phyloP scores from a whole-genome alignment of 2,888 invertebrate species.

The Diploptera punctata region DNA sequence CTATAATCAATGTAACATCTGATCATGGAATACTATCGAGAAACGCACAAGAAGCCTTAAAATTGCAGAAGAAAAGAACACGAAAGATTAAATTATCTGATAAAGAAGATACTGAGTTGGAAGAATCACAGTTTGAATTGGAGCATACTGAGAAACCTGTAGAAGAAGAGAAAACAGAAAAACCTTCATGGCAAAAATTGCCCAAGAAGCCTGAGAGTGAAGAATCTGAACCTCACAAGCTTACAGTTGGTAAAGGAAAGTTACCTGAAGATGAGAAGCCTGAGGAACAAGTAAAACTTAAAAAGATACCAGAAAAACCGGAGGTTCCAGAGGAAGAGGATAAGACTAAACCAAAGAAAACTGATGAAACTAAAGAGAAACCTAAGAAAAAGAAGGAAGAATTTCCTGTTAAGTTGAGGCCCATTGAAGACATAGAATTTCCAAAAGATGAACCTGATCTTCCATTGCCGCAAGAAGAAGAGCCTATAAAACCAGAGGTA shows the following conservation, averaged over 20 bases:
- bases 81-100: constrained; percentile 57
- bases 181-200: constrained; percentile 50
- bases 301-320: constrained; percentile 58
- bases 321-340: constrained; percentile 47
- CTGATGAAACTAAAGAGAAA: constrained; percentile 36
- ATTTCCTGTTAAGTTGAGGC: not conserved
- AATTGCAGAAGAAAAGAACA: constrained; percentile 47
- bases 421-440: constrained; percentile 18
- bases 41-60: constrained; percentile 49
- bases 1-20: constrained; percentile 48
- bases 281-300: constrained; percentile 57
- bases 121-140: constrained; percentile 44
- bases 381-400: constrained; percentile 37
- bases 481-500: constrained; percentile 43
- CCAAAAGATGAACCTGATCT: constrained; percentile 25
- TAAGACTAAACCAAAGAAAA: constrained; percentile 48
- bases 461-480: constrained; percentile 39
- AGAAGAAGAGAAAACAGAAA: constrained; percentile 40
- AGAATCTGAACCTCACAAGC: constrained; percentile 44
- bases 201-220: constrained; percentile 45
- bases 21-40: constrained; percentile 49
- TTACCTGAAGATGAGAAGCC: constrained; percentile 47
- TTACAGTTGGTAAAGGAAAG: constrained; percentile 46
- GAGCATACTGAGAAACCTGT: constrained; percentile 37
- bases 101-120: constrained; percentile 50